phyloP scores from a whole-genome alignment of 2,113 vertebrate genomes.

The Vimba vimba region DNA sequence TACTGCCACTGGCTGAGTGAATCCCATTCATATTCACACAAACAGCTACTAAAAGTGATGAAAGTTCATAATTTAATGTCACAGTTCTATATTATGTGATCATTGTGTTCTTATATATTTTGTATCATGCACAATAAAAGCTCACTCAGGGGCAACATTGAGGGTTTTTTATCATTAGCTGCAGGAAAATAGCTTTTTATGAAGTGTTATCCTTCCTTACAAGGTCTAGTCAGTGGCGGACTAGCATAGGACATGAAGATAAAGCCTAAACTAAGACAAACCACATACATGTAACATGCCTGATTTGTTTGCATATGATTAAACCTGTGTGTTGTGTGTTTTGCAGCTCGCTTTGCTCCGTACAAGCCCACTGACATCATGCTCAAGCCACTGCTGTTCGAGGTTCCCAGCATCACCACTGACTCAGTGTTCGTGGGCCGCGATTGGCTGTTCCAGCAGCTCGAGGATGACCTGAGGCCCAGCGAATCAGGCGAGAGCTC shows the following conservation, averaged over 20 bases:
- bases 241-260: background rate
- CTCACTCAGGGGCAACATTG: background rate
- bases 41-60: conserved; percentile 3
- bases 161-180: background rate
- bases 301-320: background rate
- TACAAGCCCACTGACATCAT: conserved; percentile 97
- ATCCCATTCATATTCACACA: background rate
- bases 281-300: too few species aligned
- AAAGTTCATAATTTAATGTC: background rate
- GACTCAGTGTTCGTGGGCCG: conserved; percentile 96
- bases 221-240: background rate
- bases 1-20: too few species aligned
- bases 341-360: conserved; percentile 86
- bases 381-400: conserved; percentile 95
- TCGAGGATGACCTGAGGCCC: conserved; percentile 83
- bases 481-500: conserved; percentile 77
- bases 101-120: background rate
- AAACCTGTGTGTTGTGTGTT: conserved; percentile 28
- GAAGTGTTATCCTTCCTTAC: background rate
- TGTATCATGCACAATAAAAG: background rate
- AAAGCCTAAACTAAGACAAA: background rate
- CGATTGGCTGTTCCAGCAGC: conserved; percentile 91
- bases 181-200: background rate
- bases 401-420: conserved; percentile 97
- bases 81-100: background rate